Conservation (phyloP, 2,113 vertebrate species). For the Symphodus melops region DNA sequence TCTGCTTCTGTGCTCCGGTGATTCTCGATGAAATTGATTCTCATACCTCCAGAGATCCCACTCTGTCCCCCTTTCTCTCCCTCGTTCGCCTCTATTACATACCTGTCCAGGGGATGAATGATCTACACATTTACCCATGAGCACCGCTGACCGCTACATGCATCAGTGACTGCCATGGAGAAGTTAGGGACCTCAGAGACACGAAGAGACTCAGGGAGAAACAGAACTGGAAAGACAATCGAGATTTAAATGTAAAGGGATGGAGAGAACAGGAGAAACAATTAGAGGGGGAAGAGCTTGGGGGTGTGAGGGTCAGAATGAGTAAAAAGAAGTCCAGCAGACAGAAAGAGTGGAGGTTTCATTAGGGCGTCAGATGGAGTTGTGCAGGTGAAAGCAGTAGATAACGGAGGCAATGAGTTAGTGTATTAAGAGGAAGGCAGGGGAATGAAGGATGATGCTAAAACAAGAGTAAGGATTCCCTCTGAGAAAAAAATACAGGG, state of each 20-base stretch:
- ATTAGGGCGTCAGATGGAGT: conserved; percentile 30
- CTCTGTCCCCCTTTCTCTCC: conserved; percentile 59
- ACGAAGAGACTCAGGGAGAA: conserved; percentile 18
- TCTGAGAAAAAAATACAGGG: conserved; percentile 33
- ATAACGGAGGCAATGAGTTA: conserved; percentile 43
- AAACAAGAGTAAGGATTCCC: conserved; percentile 41
- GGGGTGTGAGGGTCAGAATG: conserved; percentile 14
- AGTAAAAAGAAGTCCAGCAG: background rate
- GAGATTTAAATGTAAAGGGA: conserved; percentile 11
- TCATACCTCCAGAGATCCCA: conserved; percentile 69
- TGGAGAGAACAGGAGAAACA: conserved; percentile 8
- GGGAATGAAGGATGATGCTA: conserved; percentile 14
- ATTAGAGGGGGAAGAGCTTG: background rate
- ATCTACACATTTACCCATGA: conserved; percentile 75
- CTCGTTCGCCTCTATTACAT: conserved; percentile 67
- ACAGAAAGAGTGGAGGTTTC: conserved; percentile 20
- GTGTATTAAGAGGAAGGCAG: conserved; percentile 24
- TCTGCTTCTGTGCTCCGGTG: conserved; percentile 65
- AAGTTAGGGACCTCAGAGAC: conserved; percentile 46
- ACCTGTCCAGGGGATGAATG: conserved; percentile 77
- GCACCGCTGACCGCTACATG: conserved; percentile 67
- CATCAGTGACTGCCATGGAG: conserved; percentile 58
- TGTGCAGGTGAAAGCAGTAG: conserved; percentile 18
- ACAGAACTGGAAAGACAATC: background rate
- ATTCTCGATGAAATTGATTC: conserved; percentile 77